Percentiles rank a stretch among this genome's conserved stretches.
phyloP scores from a whole-genome alignment of 2,113 vertebrate genomes.

The Salvelinus namaycush region DNA sequence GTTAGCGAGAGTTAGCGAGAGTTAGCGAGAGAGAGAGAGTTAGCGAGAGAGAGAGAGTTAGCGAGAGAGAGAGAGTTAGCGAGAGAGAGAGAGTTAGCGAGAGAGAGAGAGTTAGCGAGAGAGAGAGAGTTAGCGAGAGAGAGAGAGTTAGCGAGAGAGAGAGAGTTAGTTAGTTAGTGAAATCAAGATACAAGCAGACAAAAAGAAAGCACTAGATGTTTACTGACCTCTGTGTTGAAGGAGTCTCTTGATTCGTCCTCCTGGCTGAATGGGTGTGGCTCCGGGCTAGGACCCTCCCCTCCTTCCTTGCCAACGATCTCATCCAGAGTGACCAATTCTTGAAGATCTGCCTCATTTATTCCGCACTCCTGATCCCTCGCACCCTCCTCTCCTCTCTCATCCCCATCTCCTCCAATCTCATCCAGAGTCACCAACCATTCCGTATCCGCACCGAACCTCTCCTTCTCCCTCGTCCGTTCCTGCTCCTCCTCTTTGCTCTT shows the following conservation, averaged over 20 bases:
- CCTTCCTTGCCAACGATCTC: constrained; percentile 53
- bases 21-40: too few species aligned
- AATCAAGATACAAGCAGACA: background rate
- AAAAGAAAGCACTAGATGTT: background rate
- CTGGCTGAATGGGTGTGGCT: constrained; percentile 9
- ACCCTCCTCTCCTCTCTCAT: background rate
- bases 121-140: too few species aligned
- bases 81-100: too few species aligned
- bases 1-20: too few species aligned
- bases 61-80: too few species aligned
- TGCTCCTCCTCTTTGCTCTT: background rate
- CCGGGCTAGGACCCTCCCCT: constrained; percentile 2
- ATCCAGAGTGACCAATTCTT: constrained; percentile 59
- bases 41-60: too few species aligned
- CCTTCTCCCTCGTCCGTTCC: background rate
- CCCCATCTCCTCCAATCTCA: constrained; percentile 60
- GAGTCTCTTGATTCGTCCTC: constrained; percentile 45
- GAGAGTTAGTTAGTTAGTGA: too few species aligned
- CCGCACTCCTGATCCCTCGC: constrained; percentile 11
- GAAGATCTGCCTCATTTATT: constrained; percentile 36
- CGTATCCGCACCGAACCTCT: background rate
- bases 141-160: too few species aligned
- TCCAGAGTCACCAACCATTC: constrained; percentile 62
- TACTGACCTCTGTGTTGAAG: constrained; percentile 61
- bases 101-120: too few species aligned